Conservation (phyloP, 2,113 vertebrate genomes). For the Nestor notabilis region DNA sequence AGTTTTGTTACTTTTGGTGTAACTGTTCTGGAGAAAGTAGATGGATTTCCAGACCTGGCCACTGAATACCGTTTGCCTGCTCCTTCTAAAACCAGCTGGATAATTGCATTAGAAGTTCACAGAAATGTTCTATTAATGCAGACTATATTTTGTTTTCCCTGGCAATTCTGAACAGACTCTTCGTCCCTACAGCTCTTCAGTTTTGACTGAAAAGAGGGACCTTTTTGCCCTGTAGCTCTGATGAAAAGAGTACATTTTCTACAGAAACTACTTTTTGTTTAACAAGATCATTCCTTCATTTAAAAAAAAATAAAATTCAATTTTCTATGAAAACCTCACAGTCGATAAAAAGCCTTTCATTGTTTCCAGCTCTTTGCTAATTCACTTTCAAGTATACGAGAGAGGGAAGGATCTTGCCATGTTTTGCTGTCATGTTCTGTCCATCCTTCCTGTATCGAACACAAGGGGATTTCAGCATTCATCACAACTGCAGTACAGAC, state of each 20-base stretch:
- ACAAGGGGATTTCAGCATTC: not conserved
- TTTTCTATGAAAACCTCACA: not conserved
- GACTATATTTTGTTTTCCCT: not conserved
- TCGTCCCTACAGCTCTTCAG: not conserved
- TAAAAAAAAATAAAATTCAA: not conserved
- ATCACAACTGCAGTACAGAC: not conserved
- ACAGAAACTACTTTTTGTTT: not conserved
- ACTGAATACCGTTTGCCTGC: not conserved
- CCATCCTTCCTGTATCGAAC: not conserved
- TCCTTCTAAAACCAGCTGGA: not conserved
- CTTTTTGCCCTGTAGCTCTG: not conserved
- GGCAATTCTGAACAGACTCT: not conserved
- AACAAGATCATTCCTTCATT: not conserved
- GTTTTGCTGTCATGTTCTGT: not conserved
- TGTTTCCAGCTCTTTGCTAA: not conserved
- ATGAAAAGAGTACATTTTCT: not conserved
- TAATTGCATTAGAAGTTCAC: not conserved
- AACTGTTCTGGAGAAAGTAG: not conserved
- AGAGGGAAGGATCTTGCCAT: not conserved
- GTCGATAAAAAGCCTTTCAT: not conserved
- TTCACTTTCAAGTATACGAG: not conserved
- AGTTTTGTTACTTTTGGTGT: not conserved
- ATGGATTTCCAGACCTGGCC: not conserved
- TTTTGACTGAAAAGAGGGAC: not conserved
- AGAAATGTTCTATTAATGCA: not conserved